These are phyloP conservation scores for Phrynocephalus forsythii DNA, from an alignment of 2,797 vertebrate species.

Conservation along the genomic window DNA sequence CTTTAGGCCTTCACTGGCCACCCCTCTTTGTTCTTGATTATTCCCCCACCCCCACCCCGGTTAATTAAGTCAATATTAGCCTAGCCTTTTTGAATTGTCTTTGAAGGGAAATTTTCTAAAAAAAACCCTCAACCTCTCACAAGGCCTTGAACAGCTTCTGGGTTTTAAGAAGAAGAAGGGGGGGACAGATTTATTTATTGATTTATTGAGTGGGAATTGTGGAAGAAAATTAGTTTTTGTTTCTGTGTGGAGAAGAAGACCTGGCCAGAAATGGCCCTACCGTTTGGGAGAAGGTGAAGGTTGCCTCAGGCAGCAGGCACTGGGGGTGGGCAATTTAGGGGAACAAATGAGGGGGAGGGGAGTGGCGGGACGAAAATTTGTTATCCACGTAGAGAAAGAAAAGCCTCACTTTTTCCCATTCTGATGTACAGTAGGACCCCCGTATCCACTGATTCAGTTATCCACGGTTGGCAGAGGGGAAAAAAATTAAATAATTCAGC, in stretches of 20 bases:
- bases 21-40: background rate
- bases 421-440: too few species aligned
- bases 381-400: background rate
- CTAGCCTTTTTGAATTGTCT: background rate
- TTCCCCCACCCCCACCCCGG: too few species aligned
- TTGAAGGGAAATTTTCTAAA: background rate
- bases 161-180: background rate
- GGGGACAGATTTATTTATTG: too few species aligned
- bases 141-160: background rate
- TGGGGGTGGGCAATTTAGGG: background rate
- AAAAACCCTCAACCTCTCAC: background rate
- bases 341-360: too few species aligned
- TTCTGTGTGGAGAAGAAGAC: background rate
- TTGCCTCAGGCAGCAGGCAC: background rate
- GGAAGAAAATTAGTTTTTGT: background rate
- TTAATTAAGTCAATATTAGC: conserved; percentile 14
- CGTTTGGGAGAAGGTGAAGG: background rate
- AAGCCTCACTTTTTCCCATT: too few species aligned
- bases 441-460: too few species aligned
- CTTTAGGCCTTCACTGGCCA: background rate
- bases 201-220: too few species aligned
- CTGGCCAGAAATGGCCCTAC: background rate
- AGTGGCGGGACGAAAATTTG: background rate
- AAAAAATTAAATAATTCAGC: too few species aligned
- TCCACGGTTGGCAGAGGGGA: too few species aligned